These are phyloP conservation scores for Yponomeuta malinellus DNA, from an alignment of 2,888 invertebrate genomes.

Conservation along the genomic window DNA sequence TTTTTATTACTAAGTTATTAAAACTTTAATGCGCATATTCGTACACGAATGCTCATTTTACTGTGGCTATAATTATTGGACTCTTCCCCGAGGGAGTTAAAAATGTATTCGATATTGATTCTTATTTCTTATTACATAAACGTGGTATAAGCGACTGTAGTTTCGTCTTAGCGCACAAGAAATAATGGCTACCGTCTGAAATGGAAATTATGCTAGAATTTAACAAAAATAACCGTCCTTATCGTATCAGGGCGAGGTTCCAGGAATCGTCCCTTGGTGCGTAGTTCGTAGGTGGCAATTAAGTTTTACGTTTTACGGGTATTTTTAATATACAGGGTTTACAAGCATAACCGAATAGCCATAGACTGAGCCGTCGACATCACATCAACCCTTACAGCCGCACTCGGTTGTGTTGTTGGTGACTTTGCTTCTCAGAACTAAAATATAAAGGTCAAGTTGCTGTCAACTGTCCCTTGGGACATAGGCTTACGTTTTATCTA, in stretches of 20 bases:
- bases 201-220: neutral
- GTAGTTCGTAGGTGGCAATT: neutral
- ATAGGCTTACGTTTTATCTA: too few relatives aligned
- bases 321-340: neutral
- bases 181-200: neutral
- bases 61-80: neutral
- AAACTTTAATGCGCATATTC: neutral
- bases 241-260: neutral
- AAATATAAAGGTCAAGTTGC: too few relatives aligned
- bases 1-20: slow-evolving; percentile 1
- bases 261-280: neutral
- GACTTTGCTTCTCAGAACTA: too few relatives aligned
- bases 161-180: neutral
- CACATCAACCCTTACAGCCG: too few relatives aligned
- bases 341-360: neutral
- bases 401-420: too few relatives aligned
- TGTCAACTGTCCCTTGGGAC: too few relatives aligned
- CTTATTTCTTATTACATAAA: neutral
- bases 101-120: neutral
- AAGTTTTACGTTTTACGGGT: neutral
- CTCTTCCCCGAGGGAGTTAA: neutral
- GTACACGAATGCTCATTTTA: neutral
- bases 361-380: too few relatives aligned
- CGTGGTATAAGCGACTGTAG: neutral
- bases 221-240: neutral